Evolutionary conservation across 2,797 vertebrate genomes (phyloP), one percentile per base, ranked within the genome.

Genomic region (Florisuga fusca): DNA sequence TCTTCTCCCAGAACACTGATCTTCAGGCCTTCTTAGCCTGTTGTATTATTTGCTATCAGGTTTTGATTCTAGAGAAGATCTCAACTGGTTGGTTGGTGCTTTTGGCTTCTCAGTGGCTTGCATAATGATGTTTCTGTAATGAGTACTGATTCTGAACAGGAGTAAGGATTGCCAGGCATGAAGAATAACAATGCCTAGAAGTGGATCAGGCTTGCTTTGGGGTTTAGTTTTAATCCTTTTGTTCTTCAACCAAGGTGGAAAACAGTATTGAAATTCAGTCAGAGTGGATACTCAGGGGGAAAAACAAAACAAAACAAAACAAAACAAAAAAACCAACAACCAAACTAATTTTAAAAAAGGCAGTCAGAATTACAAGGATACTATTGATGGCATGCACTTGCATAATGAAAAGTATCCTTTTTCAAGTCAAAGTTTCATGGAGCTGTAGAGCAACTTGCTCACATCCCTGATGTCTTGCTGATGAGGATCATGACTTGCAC

Each of bases 41-140:
- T 63, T 74, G 45, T 83, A 15, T 91, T 83, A 33, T 89, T 89
- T 68, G 33, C 41, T 91, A 29, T 38, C 29, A 58, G 48, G 46
- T 95, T 85, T 92, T 89, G 45, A 80, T 93, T 93, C 83, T 48
- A 72, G 84, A 76, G 55, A 36, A 27, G 33, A 61, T 61, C 21
- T 46, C 3, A 6, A 31, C 12, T 59, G 33, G 55, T 48, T 87
- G 81, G 74, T 76, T 71, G 75, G 13, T 77, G 36, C 59, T 92
- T 94, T 94, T 87, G 57, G 38, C 36, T 72, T 96, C 33, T 17
- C 41, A 34, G 21, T 51, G 72, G 25, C 59, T 90, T 69, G 25
- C 63, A 17, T 57, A 63, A 55, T 58, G 59, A 19, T 27, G 15
- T 33, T 80, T 81, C 58, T 81, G 27, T 63, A 88, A 50, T 31